Base-by-base conservation (phyloP, 2,888 invertebrate genomes). In the Limnephilus marmoratus region DNA sequence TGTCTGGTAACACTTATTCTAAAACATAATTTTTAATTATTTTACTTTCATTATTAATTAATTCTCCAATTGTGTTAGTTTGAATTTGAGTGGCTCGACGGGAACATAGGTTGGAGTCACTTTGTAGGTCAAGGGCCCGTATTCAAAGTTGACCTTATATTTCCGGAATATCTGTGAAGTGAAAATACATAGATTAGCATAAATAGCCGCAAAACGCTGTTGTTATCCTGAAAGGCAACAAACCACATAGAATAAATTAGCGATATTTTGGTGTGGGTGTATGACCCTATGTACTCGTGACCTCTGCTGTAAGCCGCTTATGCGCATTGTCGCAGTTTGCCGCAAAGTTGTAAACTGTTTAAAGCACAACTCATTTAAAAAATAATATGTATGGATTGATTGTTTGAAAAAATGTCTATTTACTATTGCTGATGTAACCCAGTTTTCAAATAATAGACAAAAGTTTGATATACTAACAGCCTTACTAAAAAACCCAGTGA, bases 91-190 rank as follows among this genome's bases (percentile, higher is more conserved):
- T 81, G 98, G 97, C 94, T 98, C 97, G 94, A 97, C 96, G 24
- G 98, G 97, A 92, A 97, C 97, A 94, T 98, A 98, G 86, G 98
- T 98, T 91, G 98, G 97, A 93, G 97, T 97, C 91, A 97, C 97
- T 95, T 97, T 97, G 95, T 97, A 97, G 31, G 97, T 96, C 94
- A 98, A 95, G 93, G 97, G 97, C 31, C 96, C 97, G 94, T 97
- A 96, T 94, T 97, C 96, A 96, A 97, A 98, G 94, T 97, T 96
- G 81, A 98, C 97, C 94, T 96, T 95, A 95, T 97, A 98, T 95
- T 97, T 97, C 94, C 97, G 96, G 95, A 98, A 97, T 94, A 97
- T 96, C 98, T 98, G 96, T 93, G 90, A 91, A 34, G 81, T 13
- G 29, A 45, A 34, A 82, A 31, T 68, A 68, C 68, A 68, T 68